A percentile compares a stretch with the other conserved stretches of the same genome.
Evolutionary conservation across 2,888 invertebrate species (phyloP).

Genomic region (Drosophila nr. perissopoda): DNA sequence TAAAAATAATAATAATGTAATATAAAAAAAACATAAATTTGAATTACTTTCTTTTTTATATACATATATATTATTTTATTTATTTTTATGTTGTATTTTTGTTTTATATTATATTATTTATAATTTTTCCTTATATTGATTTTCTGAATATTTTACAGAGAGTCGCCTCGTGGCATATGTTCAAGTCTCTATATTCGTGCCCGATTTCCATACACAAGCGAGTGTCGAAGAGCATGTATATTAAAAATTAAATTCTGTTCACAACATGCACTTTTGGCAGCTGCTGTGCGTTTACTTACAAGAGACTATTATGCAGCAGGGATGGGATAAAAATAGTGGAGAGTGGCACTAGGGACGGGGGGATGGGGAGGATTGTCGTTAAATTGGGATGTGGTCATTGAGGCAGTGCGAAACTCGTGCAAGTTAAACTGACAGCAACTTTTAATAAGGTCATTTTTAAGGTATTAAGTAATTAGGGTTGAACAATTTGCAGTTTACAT

Average conservation of each 20-base stretch:
- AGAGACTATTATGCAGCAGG: constrained; percentile 46
- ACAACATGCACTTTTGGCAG: constrained; percentile 65
- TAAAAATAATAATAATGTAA: background rate
- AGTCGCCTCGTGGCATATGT: background rate
- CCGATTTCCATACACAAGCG: constrained; percentile 27
- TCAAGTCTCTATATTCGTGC: background rate
- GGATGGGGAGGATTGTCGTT: background rate
- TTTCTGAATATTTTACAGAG: constrained; percentile 1
- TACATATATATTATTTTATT: background rate
- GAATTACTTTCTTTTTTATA: background rate
- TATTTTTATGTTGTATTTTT: background rate
- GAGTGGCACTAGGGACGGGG: rapidly evolving
- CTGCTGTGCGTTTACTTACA: constrained; percentile 49
- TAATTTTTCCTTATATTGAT: background rate
- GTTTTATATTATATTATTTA: background rate
- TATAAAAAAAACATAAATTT: too few relatives aligned
- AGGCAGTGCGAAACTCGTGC: constrained; percentile 32
- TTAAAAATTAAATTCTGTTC: constrained; percentile 75
- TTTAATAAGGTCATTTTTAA: constrained; percentile 69
- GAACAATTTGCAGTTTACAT: constrained; percentile 55
- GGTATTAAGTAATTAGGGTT: constrained; percentile 76
- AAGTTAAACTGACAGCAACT: constrained; percentile 58
- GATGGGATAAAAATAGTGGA: background rate
- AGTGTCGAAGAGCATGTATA: constrained; percentile 54
- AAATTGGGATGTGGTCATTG: constrained; percentile 27